Evolutionary conservation across 2,888 invertebrate species (phyloP).

Genomic region (Drosophila histrio): DNA sequence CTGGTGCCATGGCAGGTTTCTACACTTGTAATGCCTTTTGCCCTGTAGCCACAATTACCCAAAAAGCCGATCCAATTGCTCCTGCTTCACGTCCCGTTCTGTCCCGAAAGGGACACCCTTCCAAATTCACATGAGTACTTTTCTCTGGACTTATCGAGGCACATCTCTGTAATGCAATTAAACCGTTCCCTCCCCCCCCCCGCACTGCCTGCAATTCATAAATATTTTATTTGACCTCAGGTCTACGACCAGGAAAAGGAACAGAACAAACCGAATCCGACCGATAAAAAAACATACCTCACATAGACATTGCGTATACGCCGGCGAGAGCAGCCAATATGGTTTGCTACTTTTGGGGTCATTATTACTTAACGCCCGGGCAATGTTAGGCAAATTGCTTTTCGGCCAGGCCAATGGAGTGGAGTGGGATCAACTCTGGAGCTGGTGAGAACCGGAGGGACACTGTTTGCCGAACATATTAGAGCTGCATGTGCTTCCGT

Average conservation of each 20-base stretch:
- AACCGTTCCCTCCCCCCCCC: slow-evolving; percentile 50
- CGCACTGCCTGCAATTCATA: slow-evolving; percentile 69
- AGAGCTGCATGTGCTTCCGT: slow-evolving; percentile 61
- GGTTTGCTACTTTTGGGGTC: slow-evolving; percentile 58
- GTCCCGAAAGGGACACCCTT: slow-evolving; percentile 16
- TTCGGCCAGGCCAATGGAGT: slow-evolving; percentile 21
- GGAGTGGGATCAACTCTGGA: not conserved
- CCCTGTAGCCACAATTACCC: slow-evolving; percentile 77
- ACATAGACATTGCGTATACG: slow-evolving; percentile 69
- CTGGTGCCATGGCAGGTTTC: slow-evolving; percentile 36
- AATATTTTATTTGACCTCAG: slow-evolving; percentile 74
- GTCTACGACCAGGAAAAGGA: slow-evolving; percentile 24
- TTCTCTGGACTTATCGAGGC: slow-evolving; percentile 60
- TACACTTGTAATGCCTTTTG: slow-evolving; percentile 70
- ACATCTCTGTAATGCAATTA: slow-evolving; percentile 73
- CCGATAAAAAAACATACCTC: slow-evolving; percentile 12
- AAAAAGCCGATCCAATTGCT: slow-evolving; percentile 66
- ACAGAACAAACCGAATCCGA: slow-evolving; percentile 14
- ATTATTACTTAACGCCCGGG: slow-evolving; percentile 73
- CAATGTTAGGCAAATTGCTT: slow-evolving; percentile 76
- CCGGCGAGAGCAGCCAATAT: slow-evolving; percentile 56
- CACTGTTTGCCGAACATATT: slow-evolving; percentile 63
- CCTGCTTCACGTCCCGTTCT: not conserved
- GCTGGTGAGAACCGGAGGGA: not conserved
- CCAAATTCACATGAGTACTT: slow-evolving; percentile 30